A percentile compares a stretch with the other conserved stretches of the same genome.
Conservation (phyloP, 2,888 invertebrate genomes). For the Carterocephalus palaemon region DNA sequence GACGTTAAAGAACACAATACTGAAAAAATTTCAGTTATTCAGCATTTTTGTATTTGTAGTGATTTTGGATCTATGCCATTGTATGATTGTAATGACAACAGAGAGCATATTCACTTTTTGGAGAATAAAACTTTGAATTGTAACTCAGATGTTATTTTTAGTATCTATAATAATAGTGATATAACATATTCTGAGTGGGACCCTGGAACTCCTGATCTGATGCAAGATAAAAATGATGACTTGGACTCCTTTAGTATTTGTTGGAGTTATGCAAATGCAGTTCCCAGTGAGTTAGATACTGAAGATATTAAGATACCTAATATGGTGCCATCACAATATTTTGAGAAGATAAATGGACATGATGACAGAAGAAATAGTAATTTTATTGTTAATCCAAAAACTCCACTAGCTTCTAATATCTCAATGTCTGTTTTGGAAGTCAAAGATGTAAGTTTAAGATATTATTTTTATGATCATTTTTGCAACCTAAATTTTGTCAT, state of each 20-base stretch:
- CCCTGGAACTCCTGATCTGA: neutral
- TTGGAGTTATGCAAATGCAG: conserved; percentile 8
- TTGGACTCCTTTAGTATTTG: conserved; percentile 12
- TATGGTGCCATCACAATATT: no score
- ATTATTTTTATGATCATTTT: no score
- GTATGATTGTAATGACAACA: conserved; percentile 42
- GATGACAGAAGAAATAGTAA: no score
- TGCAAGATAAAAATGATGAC: conserved; percentile 10
- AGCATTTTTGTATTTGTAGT: conserved; percentile 52
- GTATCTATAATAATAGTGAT: conserved; percentile 47
- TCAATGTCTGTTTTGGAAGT: no score
- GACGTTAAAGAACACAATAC: neutral
- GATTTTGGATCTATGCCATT: conserved; percentile 57
- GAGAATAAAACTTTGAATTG: conserved; percentile 36
- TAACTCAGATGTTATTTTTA: conserved; percentile 44
- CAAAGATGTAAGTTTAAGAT: no score
- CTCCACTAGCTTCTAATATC: no score
- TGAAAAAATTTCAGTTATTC: neutral
- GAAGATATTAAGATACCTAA: neutral
- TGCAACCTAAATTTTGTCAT: no score
- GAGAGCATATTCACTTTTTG: conserved; percentile 62
- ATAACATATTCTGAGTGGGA: conserved; percentile 2
- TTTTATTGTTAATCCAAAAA: no score
- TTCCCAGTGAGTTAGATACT: conserved; percentile 5
- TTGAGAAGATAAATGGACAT: no score